Conservation (phyloP, 2,888 invertebrate species). For the Netelia inedita region DNA sequence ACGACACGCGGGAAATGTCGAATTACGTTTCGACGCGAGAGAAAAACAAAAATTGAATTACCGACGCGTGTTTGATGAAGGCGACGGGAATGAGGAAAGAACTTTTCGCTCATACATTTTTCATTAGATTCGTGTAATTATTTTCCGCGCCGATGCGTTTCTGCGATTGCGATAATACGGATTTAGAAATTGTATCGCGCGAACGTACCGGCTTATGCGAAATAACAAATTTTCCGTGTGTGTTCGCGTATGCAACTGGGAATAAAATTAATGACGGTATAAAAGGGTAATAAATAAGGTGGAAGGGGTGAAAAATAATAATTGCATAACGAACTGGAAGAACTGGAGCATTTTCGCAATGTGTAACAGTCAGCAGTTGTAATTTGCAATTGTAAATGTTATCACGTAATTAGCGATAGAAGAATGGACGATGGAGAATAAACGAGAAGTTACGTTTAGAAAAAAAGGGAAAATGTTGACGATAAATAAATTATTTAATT, state of each 20-base stretch:
- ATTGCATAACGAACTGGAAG: background rate
- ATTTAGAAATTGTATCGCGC: no score
- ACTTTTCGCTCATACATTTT: conserved; percentile 35
- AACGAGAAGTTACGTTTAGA: background rate
- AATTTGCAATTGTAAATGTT: conserved; percentile 12
- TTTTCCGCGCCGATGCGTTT: background rate
- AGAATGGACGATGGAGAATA: background rate
- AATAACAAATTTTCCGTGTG: background rate
- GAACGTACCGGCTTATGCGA: background rate
- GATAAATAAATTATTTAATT: background rate
- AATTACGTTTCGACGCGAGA: conserved; percentile 20
- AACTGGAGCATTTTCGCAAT: background rate
- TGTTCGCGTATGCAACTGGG: background rate
- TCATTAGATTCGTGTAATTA: conserved; percentile 21
- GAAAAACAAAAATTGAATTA: conserved; percentile 11
- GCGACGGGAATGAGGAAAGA: conserved; percentile 15
- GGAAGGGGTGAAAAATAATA: background rate
- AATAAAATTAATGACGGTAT: conserved; percentile 4
- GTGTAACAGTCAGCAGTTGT: background rate
- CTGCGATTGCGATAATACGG: background rate
- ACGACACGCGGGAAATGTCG: conserved; percentile 35
- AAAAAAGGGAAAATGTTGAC: background rate
- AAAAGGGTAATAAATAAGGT: conserved; percentile 10
- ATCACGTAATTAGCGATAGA: background rate
- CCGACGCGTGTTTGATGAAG: background rate